Evolutionary conservation across 2,113 vertebrate genomes (phyloP).

Genomic region (Lagopus leucura): DNA sequence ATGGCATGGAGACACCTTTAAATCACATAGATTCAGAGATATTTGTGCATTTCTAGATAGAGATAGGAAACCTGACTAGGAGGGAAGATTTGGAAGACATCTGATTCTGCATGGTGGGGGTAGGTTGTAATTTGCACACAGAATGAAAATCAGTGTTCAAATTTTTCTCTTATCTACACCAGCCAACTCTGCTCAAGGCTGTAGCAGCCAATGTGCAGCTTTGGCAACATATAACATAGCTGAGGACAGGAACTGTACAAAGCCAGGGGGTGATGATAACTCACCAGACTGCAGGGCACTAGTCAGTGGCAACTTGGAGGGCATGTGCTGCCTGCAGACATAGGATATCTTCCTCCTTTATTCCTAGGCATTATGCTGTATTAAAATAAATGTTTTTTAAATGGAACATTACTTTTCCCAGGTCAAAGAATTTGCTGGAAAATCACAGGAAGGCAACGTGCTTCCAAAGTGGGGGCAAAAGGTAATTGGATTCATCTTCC

Average conservation of each 20-base stretch:
- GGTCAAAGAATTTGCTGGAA: neutral
- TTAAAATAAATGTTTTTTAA: neutral
- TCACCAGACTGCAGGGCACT: neutral
- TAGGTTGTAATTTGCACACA: neutral
- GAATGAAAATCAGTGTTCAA: neutral
- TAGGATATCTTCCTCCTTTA: neutral
- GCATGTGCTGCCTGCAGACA: neutral
- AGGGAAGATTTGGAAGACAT: neutral
- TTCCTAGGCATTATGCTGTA: accelerated
- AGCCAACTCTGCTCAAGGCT: neutral
- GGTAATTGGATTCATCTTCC: neutral
- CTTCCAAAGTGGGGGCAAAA: neutral
- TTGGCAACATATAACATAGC: neutral
- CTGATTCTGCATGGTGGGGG: neutral
- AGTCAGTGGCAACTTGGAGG: neutral
- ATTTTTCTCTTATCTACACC: neutral
- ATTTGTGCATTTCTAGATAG: neutral
- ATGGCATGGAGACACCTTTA: neutral
- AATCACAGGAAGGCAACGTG: neutral
- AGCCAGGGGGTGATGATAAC: neutral
- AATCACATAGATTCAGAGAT: neutral
- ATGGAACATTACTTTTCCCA: neutral
- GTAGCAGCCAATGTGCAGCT: neutral
- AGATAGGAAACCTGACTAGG: neutral
- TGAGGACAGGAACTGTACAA: neutral